phyloP scores from a whole-genome alignment of 1,140 invertebrate genomes.

The Solenopsis invicta region DNA sequence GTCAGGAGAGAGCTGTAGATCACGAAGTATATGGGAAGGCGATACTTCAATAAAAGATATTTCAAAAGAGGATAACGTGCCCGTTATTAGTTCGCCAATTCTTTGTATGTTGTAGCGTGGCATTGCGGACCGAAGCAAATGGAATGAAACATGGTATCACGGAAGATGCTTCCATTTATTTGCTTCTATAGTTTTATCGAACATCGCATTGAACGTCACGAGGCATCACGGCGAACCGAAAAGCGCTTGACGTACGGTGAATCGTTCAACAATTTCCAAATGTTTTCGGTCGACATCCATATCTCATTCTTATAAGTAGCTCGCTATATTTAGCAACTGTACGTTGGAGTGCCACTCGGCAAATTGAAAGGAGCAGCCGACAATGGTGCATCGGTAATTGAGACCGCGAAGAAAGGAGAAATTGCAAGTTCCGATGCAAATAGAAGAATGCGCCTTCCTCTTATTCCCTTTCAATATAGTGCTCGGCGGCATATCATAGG shows the following conservation, averaged over 20 bases:
- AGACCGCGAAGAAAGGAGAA: slow-evolving; percentile 52
- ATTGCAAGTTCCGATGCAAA: slow-evolving; percentile 49
- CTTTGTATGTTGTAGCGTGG: background rate
- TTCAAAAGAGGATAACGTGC: background rate
- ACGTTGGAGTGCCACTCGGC: background rate
- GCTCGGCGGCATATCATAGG: slow-evolving; percentile 51
- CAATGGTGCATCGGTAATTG: slow-evolving; percentile 62
- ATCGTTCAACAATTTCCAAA: slow-evolving; percentile 13
- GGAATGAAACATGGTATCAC: background rate
- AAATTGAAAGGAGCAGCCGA: slow-evolving; percentile 47
- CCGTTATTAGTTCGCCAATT: background rate
- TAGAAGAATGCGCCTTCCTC: slow-evolving; percentile 55
- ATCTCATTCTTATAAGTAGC: slow-evolving; percentile 35
- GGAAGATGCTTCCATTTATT: background rate
- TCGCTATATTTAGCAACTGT: slow-evolving; percentile 29
- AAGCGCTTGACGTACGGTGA: background rate
- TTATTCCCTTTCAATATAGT: slow-evolving; percentile 42
- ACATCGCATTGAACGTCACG: background rate
- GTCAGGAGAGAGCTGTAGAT: background rate
- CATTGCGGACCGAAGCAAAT: background rate
- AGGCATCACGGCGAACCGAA: background rate
- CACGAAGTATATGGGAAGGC: background rate
- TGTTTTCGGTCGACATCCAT: background rate
- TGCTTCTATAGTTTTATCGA: background rate
- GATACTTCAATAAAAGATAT: slow-evolving; percentile 23